These are phyloP conservation scores for Formica selysi DNA, from an alignment of 1,140 invertebrate genomes.

Conservation along the genomic window DNA sequence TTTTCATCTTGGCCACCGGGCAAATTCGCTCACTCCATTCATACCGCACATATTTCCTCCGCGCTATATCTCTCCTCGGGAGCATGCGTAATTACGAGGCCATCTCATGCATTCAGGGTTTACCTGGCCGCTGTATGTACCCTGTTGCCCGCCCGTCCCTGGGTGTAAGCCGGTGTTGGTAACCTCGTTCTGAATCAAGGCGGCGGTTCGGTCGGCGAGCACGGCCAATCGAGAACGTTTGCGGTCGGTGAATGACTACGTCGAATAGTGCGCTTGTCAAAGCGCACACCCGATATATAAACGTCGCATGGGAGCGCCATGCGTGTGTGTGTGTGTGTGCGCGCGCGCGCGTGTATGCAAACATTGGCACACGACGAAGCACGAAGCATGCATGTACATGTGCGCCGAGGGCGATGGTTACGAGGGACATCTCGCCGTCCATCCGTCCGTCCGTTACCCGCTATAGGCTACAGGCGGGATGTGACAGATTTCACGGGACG, in stretches of 20 bases:
- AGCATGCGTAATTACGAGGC: slow-evolving; percentile 66
- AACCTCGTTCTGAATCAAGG: slow-evolving; percentile 75
- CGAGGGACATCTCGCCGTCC: slow-evolving; percentile 18
- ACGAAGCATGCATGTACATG: slow-evolving; percentile 21
- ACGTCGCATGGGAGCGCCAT: slow-evolving; percentile 10
- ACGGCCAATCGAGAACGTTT: slow-evolving; percentile 73
- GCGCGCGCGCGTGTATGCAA: not conserved
- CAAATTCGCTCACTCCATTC: slow-evolving; percentile 54
- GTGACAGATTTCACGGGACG: slow-evolving; percentile 84
- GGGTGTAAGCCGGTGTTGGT: slow-evolving; percentile 55
- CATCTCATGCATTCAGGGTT: slow-evolving; percentile 65
- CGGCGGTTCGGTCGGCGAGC: slow-evolving; percentile 71
- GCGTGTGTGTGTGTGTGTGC: not conserved
- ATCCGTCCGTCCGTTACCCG: slow-evolving; percentile 44
- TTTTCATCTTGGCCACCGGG: slow-evolving; percentile 3
- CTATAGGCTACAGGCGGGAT: slow-evolving; percentile 69
- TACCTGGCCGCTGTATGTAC: slow-evolving; percentile 29
- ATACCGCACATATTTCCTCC: slow-evolving; percentile 33
- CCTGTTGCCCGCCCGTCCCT: slow-evolving; percentile 19
- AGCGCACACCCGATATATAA: slow-evolving; percentile 71
- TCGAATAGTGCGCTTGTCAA: slow-evolving; percentile 72
- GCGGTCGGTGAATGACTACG: slow-evolving; percentile 73
- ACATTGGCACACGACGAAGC: slow-evolving; percentile 30
- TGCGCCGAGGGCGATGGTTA: slow-evolving; percentile 41
- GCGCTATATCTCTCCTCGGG: slow-evolving; percentile 10